A percentile compares a stretch with the other conserved stretches of the same genome.
Conservation (phyloP, 2,888 invertebrate genomes). For the Syritta pipiens region DNA sequence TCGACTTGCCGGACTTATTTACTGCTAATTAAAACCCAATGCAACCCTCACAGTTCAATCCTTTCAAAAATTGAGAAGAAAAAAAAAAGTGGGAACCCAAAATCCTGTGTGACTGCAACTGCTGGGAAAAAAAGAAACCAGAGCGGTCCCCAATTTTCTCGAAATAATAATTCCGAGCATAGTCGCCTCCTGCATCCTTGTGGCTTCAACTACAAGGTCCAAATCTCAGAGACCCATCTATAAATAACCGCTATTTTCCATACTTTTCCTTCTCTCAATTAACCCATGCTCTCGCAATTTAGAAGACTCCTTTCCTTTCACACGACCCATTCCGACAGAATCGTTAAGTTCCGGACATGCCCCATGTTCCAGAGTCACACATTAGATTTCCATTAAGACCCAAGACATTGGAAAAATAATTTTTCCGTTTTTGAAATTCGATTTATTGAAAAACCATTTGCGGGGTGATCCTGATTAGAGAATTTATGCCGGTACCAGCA, state of each 20-base stretch:
- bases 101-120: too few relatives aligned
- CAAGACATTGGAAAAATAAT: constrained; percentile 27
- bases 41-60: constrained; percentile 54
- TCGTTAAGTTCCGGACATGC: constrained; percentile 25
- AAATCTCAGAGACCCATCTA: constrained; percentile 43
- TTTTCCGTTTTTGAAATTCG: constrained; percentile 30
- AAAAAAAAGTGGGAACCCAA: neutral
- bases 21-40: constrained; percentile 66
- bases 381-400: constrained; percentile 63
- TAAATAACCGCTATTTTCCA: constrained; percentile 56
- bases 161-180: constrained; percentile 26
- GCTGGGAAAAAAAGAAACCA: constrained; percentile 14
- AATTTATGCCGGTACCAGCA: constrained; percentile 67
- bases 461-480: constrained; percentile 29
- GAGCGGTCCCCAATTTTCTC: constrained; percentile 29
- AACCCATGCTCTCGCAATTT: constrained; percentile 39
- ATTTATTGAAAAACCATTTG: constrained; percentile 46
- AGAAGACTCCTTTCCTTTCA: constrained; percentile 57
- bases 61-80: constrained; percentile 21
- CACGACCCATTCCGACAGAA: constrained; percentile 24
- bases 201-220: neutral
- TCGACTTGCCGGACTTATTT: constrained; percentile 53
- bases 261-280: constrained; percentile 55
- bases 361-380: constrained; percentile 55
- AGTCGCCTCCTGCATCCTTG: neutral